Evolutionary conservation across 2,113 vertebrate species (phyloP).

Genomic region (Corynorhinus townsendii): DNA sequence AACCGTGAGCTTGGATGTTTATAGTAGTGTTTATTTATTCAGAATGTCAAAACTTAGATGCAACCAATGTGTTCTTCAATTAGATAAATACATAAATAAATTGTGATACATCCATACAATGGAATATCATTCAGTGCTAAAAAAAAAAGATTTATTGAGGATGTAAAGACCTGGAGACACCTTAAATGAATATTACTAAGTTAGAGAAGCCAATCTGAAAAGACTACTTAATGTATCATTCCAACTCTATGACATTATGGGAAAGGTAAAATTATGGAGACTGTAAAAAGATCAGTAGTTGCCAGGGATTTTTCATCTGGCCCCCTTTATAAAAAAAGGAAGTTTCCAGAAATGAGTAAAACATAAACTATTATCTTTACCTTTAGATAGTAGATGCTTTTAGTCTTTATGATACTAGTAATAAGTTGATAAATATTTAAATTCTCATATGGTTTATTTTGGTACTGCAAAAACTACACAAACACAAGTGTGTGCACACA

Average conservation of each 20-base stretch:
- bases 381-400: background rate
- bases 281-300: background rate
- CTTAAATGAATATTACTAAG: background rate
- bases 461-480: background rate
- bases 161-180: background rate
- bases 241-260: background rate
- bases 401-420: background rate
- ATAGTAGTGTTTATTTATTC: background rate
- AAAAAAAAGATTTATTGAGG: background rate
- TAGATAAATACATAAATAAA: background rate
- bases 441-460: background rate
- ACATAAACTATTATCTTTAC: background rate
- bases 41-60: background rate
- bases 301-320: background rate
- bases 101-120: background rate
- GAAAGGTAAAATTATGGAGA: background rate
- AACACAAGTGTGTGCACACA: background rate
- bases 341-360: background rate
- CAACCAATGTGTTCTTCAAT: background rate
- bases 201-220: background rate
- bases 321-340: background rate
- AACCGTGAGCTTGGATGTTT: background rate
- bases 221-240: background rate
- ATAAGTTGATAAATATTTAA: background rate
- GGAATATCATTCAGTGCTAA: too few species aligned